Base-by-base conservation (phyloP, 2,113 vertebrate genomes). In the Hylia prasina region DNA sequence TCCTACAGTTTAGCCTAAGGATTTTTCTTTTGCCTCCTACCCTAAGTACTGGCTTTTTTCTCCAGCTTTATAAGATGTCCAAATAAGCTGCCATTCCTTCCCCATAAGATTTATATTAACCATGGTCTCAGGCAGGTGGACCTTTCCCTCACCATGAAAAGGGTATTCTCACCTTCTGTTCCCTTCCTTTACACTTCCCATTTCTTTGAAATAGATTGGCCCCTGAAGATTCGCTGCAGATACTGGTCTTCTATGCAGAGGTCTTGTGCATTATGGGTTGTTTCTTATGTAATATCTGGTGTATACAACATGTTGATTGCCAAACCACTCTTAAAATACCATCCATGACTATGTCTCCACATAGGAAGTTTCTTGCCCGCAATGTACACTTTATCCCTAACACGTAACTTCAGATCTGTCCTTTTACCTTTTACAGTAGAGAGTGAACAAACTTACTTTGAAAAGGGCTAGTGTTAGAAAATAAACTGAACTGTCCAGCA, bases 371-470 rank as follows among this genome's bases (percentile, higher is more conserved):
- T 82, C 40, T 76, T 60, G 8, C 10, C 25, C 90, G n/a, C 5
- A 77, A 25, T 10, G 9, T 37, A 31, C 7, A 2, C 33, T 88
- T 90, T 64, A 37, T 69, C 22, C 16, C 8, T 48, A 56, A 64
- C 2, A 21, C 0, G 0, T 39, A 68, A 33, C 10, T 42, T 40
- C 28, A 85, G 7, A 53, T 51, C 23, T 56, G 9, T 31, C 24
- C 20, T 87, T 91, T 70, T 54, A 23, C 11, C 22, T 76, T 93
- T 84, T 45, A 40, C 4, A 76, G 44, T 63, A 72, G 13, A 37
- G 11, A 63, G 11, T 17, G 27, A 66, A 81, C 17, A 66, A 95
- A 87, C 9, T 89, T 79, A 37, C 35, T 64, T 13, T 12, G 21
- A 47, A 16, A 68, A 58, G 57, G 44, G 8, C 40, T 89, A 65